These are phyloP conservation scores for Tuta absoluta DNA, from an alignment of 2,888 invertebrate genomes.

Conservation along the genomic window DNA sequence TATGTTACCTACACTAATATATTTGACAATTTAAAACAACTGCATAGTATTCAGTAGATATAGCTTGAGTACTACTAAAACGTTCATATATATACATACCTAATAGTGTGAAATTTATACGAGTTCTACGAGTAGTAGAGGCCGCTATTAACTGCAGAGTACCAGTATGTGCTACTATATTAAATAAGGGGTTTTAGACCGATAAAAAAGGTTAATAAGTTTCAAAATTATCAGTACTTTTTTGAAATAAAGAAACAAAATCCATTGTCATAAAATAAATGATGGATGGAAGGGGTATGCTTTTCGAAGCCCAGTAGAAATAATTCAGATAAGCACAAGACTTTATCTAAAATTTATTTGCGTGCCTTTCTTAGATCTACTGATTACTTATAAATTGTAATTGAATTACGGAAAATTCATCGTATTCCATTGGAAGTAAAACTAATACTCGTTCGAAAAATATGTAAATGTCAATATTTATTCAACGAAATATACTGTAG, in stretches of 20 bases:
- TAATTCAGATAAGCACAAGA: conserved; percentile 29
- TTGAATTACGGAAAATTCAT: not conserved
- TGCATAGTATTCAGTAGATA: conserved; percentile 16
- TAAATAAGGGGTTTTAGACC: not conserved
- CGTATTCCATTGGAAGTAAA: not conserved
- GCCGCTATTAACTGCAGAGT: not conserved
- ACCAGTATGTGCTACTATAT: not conserved
- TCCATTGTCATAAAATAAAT: not conserved
- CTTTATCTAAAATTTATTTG: conserved; percentile 48
- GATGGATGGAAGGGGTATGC: not conserved
- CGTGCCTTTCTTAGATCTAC: conserved; percentile 50
- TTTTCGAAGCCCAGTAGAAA: conserved; percentile 33
- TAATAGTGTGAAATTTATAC: not conserved
- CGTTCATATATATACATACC: not conserved
- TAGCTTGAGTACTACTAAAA: conserved; percentile 15
- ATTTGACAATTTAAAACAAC: conserved; percentile 29
- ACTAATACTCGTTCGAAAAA: not conserved
- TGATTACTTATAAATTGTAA: conserved; percentile 1
- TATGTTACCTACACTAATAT: conserved; percentile 32
- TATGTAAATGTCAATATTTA: conserved; percentile 1
- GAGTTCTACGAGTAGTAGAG: not conserved
- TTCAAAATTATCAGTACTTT: not conserved
- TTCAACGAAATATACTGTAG: conserved; percentile 5
- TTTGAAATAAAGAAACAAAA: not conserved
- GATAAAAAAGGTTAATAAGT: not conserved